A percentile compares a stretch with the other conserved stretches of the same genome.
Conservation (phyloP, 2,113 vertebrate genomes). For the Benitochromis conjunctus region DNA sequence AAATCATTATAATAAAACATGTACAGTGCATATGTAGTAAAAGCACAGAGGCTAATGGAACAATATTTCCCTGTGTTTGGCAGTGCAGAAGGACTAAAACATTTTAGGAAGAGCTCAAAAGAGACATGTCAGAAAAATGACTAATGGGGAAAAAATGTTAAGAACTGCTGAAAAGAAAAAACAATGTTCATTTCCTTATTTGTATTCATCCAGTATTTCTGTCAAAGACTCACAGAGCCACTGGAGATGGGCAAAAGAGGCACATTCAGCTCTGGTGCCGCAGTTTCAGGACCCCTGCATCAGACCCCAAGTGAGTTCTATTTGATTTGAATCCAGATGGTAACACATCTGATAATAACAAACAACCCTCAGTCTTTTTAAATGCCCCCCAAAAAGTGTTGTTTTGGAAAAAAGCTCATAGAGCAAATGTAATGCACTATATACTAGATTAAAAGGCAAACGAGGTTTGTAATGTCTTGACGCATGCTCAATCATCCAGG, state of each 20-base stretch:
- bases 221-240: not conserved
- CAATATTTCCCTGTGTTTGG: not conserved
- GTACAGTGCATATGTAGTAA: not conserved
- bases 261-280: not conserved
- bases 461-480: not conserved
- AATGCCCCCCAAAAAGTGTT: not conserved
- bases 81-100: not conserved
- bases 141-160: not conserved
- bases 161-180: not conserved
- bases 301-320: not conserved
- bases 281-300: not conserved
- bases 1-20: not conserved
- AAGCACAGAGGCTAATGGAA: not conserved
- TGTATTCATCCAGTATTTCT: not conserved
- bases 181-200: not conserved
- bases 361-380: not conserved
- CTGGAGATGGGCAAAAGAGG: not conserved
- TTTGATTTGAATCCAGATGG: not conserved
- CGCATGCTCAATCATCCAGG: not conserved
- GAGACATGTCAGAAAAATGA: not conserved
- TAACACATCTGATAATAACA: not conserved
- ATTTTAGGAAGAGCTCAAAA: not conserved
- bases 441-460: not conserved
- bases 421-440: not conserved
- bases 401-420: not conserved